Base-by-base conservation (phyloP, 2,113 vertebrate genomes). In the Proterorhinus semilunaris region DNA sequence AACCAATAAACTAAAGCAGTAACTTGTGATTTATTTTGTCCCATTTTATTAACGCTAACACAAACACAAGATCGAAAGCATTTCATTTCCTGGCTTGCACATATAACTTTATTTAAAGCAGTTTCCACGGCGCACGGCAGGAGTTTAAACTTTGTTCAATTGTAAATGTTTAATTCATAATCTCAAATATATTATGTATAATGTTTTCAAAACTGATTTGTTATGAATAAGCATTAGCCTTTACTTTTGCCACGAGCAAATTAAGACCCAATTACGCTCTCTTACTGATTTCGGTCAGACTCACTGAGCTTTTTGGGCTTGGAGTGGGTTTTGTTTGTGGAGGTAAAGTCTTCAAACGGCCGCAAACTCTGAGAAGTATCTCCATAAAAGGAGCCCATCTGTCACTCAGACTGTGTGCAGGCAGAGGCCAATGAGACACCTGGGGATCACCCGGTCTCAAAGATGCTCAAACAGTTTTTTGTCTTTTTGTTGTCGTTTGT, bases 311-410 rank as follows among this genome's bases (percentile, higher is more conserved):
- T 10, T 17, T 57, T 10, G 21, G 21, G 16, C 9, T 9, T 9
- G 21, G 42, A 15, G 1, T 7, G 43, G 42, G 55, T 58, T 58
- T 58, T 10, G 21, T 12, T 21, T 42, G 11, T 42, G 6, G 55
- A 13, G 27, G 42, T 42, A 58, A 58, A 36, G 55, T 10, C 55
- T 58, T 42, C 27, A 42, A 42, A 58, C 1, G 36, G 55, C 55
- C 10, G 27, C 42, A 42, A 58, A 57, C 54, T 9, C 17, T 9
- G 17, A 58, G 27, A 58, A 42, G 55, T 11, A 21, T 42, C 27
- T 58, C 55, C 55, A 58, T 58, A 42, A 58, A 58, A 21, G 11
- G 11, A 12, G 53, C 17, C 53, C 17, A 55, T 55, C 53, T 55
- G 53, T 55, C 9, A 16, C 53, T 55, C 53, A 11, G 11, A 13